Conservation (phyloP, 1,140 invertebrate species). For the honey bee (Apis mellifera) region DNA sequence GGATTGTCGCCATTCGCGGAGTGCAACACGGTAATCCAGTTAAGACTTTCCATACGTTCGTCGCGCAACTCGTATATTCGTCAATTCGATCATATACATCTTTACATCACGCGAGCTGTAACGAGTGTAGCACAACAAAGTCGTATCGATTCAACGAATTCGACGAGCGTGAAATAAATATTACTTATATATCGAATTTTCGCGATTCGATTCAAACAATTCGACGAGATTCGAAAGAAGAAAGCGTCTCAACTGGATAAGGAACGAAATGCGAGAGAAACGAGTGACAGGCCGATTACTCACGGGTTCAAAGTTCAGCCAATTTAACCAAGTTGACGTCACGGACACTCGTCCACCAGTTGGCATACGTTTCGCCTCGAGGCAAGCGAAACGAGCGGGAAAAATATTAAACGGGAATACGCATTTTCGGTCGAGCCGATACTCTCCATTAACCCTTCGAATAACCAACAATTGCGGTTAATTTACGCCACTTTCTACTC, state of each 20-base stretch:
- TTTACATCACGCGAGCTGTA: too few relatives aligned
- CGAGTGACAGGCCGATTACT: constrained; percentile 68
- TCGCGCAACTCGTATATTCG: not conserved
- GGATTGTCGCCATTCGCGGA: constrained; percentile 42
- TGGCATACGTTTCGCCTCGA: constrained; percentile 9
- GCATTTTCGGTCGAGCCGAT: not conserved
- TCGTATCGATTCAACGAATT: too few relatives aligned
- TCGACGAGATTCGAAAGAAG: too few relatives aligned
- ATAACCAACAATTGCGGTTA: not conserved
- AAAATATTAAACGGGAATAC: not conserved
- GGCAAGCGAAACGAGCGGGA: not conserved
- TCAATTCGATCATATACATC: too few relatives aligned
- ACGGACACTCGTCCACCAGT: constrained; percentile 56
- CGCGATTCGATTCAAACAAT: too few relatives aligned
- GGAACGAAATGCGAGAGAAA: constrained; percentile 35
- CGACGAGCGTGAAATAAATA: not conserved
- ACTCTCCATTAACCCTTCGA: not conserved
- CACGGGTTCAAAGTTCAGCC: constrained; percentile 71
- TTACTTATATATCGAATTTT: not conserved
- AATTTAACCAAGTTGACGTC: constrained; percentile 70
- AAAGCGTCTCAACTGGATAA: constrained; percentile 12
- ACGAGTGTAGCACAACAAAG: too few relatives aligned
- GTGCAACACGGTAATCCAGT: constrained; percentile 21
- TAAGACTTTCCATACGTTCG: constrained; percentile 29
- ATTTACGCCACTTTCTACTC: not conserved